Conservation (phyloP, 2,113 vertebrate genomes). For the Rissa tridactyla region DNA sequence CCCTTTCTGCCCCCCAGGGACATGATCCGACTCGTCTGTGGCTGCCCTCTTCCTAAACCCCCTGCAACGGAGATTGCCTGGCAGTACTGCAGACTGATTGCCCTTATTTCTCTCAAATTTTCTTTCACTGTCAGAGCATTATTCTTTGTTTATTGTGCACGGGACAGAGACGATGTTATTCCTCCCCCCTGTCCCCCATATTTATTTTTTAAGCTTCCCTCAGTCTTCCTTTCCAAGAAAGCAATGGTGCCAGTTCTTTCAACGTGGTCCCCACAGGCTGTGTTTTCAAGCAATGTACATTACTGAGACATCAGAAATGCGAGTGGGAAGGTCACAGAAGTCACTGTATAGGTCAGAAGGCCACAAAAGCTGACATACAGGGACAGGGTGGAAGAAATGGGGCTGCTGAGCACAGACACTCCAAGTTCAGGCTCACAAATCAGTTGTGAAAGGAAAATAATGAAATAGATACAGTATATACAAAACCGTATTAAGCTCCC, state of each 20-base stretch:
- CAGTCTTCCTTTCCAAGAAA: constrained; percentile 9
- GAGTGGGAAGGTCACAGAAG: no score
- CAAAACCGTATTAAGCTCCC: no score
- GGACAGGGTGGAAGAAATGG: not conserved
- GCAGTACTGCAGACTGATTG: not conserved
- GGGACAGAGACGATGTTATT: not conserved
- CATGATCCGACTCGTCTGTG: no score
- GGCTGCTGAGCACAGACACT: not conserved
- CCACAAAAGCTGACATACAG: not conserved
- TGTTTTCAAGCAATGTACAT: not conserved
- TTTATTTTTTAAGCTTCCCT: not conserved
- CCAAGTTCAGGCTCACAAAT: not conserved
- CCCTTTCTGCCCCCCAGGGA: no score
- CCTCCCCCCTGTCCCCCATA: not conserved
- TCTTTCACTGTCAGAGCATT: not conserved
- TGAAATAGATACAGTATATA: no score
- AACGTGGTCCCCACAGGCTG: not conserved
- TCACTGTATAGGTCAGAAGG: no score
- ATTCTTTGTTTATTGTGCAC: constrained; percentile 7
- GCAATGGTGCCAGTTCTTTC: not conserved
- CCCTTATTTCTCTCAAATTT: not conserved
- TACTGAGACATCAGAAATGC: no score
- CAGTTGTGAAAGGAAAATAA: no score
- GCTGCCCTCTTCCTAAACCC: no score
- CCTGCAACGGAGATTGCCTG: not conserved